phyloP scores from a whole-genome alignment of 1,140 invertebrate species.

The Lordiphosa mommai region DNA sequence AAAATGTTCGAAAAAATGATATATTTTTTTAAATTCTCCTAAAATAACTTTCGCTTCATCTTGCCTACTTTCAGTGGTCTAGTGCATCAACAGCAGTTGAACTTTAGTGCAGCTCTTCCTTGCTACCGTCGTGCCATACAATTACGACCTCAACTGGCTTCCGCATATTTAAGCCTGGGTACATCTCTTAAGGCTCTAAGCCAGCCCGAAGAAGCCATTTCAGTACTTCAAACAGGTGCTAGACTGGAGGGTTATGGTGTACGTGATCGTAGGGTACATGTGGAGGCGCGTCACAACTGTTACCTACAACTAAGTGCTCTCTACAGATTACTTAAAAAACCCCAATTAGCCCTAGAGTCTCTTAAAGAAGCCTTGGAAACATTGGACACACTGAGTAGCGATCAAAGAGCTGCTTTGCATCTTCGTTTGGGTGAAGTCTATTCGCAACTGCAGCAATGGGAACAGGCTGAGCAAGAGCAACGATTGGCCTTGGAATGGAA shows the following conservation, averaged over 20 bases:
- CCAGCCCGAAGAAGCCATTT: constrained; percentile 88
- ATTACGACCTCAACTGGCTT: constrained; percentile 94
- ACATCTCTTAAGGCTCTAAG: constrained; percentile 90
- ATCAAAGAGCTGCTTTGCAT: constrained; percentile 83
- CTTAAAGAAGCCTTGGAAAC: constrained; percentile 87
- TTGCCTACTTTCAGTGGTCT: constrained; percentile 89
- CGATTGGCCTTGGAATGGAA: constrained; percentile 87
- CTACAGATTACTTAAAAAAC: constrained; percentile 90
- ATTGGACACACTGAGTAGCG: constrained; percentile 87
- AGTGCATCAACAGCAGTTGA: constrained; percentile 88
- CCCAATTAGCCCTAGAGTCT: constrained; percentile 88
- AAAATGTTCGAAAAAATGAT: too few species aligned
- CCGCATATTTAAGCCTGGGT: constrained; percentile 96
- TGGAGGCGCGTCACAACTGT: constrained; percentile 92
- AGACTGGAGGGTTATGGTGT: constrained; percentile 91
- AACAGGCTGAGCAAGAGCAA: constrained; percentile 90
- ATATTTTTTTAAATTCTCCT: too few species aligned
- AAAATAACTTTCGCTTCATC: background rate
- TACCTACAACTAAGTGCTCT: constrained; percentile 93
- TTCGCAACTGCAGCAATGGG: constrained; percentile 87
- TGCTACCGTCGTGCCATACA: constrained; percentile 86
- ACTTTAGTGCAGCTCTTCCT: constrained; percentile 83
- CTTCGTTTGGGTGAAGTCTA: constrained; percentile 86
- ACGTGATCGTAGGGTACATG: constrained; percentile 94
- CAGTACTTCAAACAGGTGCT: constrained; percentile 88